Conservation (phyloP, 2,888 invertebrate genomes). For the Lasiommata megera region DNA sequence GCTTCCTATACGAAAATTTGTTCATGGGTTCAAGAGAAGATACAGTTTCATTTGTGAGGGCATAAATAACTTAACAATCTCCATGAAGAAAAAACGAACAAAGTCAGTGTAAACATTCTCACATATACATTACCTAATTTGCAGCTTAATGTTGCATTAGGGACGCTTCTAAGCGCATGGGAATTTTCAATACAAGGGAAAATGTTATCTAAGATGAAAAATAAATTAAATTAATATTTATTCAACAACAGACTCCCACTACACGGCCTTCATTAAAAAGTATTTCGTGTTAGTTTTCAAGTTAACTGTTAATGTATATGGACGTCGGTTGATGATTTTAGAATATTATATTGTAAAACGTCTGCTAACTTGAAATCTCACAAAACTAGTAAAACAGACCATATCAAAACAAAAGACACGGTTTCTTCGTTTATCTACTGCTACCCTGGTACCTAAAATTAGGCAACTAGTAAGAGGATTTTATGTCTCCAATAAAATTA, state of each 20-base stretch:
- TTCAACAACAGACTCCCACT: neutral
- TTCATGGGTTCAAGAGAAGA: neutral
- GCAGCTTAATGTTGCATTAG: slow-evolving; percentile 67
- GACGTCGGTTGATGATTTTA: no score
- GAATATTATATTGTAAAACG: no score
- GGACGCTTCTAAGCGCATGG: slow-evolving; percentile 54
- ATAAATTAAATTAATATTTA: neutral
- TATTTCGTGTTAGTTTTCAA: no score
- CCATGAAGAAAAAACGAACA: slow-evolving; percentile 43
- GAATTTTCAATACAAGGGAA: slow-evolving; percentile 47
- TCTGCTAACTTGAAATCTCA: no score
- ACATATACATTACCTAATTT: slow-evolving; percentile 75
- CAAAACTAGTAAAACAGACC: no score
- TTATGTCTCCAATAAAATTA: no score
- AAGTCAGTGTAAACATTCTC: slow-evolving; percentile 55
- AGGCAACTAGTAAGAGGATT: no score
- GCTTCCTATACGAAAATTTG: no score
- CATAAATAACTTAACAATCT: slow-evolving; percentile 41
- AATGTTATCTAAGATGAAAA: slow-evolving; percentile 34
- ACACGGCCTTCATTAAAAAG: neutral
- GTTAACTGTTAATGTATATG: no score
- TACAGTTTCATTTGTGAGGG: slow-evolving; percentile 30
- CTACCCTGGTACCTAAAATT: no score
- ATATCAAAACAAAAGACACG: no score
- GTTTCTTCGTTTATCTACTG: no score